These are phyloP conservation scores for Vicugna pacos DNA, from an alignment of 2,113 vertebrate genomes.

Conservation along the genomic window DNA sequence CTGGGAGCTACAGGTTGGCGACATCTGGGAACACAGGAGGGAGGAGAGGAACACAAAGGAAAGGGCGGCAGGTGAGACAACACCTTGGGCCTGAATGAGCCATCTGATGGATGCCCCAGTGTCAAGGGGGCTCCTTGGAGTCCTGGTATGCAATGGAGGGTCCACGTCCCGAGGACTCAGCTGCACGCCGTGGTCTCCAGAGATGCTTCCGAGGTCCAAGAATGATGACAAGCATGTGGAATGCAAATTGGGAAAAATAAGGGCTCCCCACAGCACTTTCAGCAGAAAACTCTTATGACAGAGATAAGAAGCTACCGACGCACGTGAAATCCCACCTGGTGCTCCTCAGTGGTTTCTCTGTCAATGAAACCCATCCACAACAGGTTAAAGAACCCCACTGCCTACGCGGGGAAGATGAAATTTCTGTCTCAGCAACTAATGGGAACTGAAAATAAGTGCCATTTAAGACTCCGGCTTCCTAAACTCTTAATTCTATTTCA, in stretches of 20 bases:
- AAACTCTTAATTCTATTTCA: conserved; percentile 14
- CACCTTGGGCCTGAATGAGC: background rate
- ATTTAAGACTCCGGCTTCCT: background rate
- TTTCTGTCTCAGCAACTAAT: background rate
- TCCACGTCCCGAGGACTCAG: background rate
- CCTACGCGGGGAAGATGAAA: background rate
- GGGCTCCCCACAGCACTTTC: no score
- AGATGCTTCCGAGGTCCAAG: background rate
- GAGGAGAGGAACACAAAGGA: background rate
- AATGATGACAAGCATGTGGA: rapidly evolving
- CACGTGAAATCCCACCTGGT: background rate
- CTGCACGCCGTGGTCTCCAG: rapidly evolving
- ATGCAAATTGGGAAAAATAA: no score
- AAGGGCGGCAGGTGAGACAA: background rate
- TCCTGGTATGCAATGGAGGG: no score
- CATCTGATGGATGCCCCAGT: rapidly evolving
- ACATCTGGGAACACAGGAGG: background rate
- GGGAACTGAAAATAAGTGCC: background rate
- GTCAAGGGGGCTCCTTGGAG: background rate
- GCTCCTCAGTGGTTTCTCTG: background rate
- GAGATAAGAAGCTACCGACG: background rate
- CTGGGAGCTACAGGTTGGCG: background rate
- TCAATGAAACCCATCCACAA: background rate
- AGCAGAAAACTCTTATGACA: background rate
- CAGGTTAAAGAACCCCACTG: background rate